phyloP scores from a whole-genome alignment of 1,140 invertebrate genomes.

The Thereuonema tuberculata region DNA sequence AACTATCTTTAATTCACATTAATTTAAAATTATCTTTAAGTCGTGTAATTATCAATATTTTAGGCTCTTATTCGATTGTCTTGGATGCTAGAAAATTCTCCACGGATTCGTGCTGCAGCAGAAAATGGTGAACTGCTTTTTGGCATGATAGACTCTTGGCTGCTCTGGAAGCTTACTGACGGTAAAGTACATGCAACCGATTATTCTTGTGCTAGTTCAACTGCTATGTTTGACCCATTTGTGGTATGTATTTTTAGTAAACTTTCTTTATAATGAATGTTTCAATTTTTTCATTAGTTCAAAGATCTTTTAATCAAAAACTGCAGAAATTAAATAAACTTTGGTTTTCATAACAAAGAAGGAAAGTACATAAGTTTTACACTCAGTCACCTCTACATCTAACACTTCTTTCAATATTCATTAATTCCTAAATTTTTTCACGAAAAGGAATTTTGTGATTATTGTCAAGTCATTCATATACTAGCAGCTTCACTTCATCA shows the following conservation, averaged over 20 bases:
- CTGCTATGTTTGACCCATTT: conserved; percentile 88
- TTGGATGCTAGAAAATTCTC: conserved; percentile 60
- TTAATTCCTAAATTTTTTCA: no score
- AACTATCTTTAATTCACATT: no score
- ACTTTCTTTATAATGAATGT: background rate
- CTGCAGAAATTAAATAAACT: no score
- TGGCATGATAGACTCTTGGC: conserved; percentile 88
- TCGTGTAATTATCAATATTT: conserved; percentile 11
- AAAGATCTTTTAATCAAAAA: no score
- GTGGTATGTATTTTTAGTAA: conserved; percentile 32
- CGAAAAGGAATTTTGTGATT: no score
- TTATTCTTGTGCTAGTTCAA: conserved; percentile 71
- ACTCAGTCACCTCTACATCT: no score
- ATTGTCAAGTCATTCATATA: no score
- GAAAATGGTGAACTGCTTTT: conserved; percentile 51
- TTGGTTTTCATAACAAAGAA: no score
- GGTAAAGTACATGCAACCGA: conserved; percentile 62
- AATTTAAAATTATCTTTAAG: no score
- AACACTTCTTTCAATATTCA: no score
- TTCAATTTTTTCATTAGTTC: background rate
- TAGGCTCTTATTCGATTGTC: conserved; percentile 62
- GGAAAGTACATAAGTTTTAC: no score
- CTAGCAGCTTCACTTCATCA: no score
- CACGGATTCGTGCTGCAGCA: conserved; percentile 45
- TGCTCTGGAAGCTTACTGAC: conserved; percentile 63